A percentile compares a stretch with the other conserved stretches of the same genome.
phyloP scores from a whole-genome alignment of 2,888 invertebrate species.

The Ornithoptera priamus region DNA sequence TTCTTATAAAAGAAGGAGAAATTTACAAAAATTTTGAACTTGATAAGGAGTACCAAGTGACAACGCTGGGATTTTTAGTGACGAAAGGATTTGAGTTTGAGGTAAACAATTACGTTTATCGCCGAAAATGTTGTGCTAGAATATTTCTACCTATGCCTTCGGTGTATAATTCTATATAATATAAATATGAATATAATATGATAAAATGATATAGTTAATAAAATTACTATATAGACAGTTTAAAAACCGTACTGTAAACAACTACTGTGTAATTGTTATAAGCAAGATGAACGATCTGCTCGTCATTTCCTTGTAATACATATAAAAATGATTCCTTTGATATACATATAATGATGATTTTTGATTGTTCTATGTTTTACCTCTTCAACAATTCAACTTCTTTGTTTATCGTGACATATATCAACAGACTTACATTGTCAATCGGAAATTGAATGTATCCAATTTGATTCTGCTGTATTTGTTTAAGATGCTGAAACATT shows the following conservation, averaged over 20 bases:
- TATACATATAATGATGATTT: not conserved
- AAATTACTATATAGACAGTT: too few species aligned
- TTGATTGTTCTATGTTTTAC: not conserved
- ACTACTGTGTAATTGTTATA: too few species aligned
- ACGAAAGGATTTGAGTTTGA: conserved; percentile 83
- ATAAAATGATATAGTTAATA: too few species aligned
- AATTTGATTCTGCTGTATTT: conserved; percentile 26
- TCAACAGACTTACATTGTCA: not conserved
- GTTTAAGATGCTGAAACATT: conserved; percentile 63
- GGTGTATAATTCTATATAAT: too few species aligned
- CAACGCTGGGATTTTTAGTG: conserved; percentile 78
- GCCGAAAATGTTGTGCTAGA: too few species aligned
- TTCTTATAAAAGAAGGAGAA: conserved; percentile 77
- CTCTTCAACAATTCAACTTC: not conserved
- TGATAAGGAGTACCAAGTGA: conserved; percentile 81
- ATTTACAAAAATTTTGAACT: conserved; percentile 76
- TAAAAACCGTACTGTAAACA: too few species aligned
- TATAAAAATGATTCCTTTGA: too few species aligned
- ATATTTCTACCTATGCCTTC: too few species aligned
- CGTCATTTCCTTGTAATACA: too few species aligned
- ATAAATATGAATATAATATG: too few species aligned
- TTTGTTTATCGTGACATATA: not conserved
- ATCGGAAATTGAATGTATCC: conserved; percentile 7
- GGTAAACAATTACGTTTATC: conserved; percentile 44
- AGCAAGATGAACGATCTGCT: too few species aligned